These are phyloP conservation scores for Osmoderma eremita DNA, from an alignment of 2,888 invertebrate species.

Conservation along the genomic window DNA sequence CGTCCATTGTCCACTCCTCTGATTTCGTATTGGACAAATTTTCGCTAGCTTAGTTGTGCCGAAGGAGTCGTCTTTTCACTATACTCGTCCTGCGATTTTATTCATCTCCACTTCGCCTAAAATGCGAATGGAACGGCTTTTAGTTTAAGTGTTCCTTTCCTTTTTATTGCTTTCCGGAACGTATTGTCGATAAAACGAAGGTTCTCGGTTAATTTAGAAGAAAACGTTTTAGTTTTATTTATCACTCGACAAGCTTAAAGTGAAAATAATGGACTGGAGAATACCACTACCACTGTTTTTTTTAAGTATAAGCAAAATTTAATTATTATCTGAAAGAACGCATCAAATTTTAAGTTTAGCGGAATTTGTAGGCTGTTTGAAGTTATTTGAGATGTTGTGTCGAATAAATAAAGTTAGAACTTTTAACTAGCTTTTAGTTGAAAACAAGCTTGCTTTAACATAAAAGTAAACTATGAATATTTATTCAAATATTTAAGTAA, in stretches of 20 bases:
- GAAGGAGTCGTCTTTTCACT: slow-evolving; percentile 20
- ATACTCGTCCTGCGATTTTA: slow-evolving; percentile 14
- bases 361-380: too few species aligned
- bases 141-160: slow-evolving; percentile 33
- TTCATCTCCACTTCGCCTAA: slow-evolving; percentile 24
- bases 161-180: slow-evolving; percentile 18
- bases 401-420: too few species aligned
- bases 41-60: slow-evolving; percentile 14
- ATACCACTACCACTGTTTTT: too few species aligned
- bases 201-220: slow-evolving; percentile 23
- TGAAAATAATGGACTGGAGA: too few species aligned
- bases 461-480: too few species aligned
- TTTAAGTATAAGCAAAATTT: too few species aligned
- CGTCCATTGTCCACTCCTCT: slow-evolving; percentile 32
- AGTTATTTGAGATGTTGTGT: too few species aligned
- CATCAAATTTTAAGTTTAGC: too few species aligned
- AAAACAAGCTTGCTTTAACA: too few species aligned
- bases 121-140: slow-evolving; percentile 25
- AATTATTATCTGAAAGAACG: too few species aligned
- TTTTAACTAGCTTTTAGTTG: too few species aligned
- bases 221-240: slow-evolving; percentile 9
- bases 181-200: slow-evolving; percentile 18
- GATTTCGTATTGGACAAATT: slow-evolving; percentile 33
- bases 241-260: neutral
- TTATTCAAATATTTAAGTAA: too few species aligned